A percentile compares a stretch with the other conserved stretches of the same genome.
phyloP scores from a whole-genome alignment of 2,113 vertebrate species.

The Macroglossus sobrinus region DNA sequence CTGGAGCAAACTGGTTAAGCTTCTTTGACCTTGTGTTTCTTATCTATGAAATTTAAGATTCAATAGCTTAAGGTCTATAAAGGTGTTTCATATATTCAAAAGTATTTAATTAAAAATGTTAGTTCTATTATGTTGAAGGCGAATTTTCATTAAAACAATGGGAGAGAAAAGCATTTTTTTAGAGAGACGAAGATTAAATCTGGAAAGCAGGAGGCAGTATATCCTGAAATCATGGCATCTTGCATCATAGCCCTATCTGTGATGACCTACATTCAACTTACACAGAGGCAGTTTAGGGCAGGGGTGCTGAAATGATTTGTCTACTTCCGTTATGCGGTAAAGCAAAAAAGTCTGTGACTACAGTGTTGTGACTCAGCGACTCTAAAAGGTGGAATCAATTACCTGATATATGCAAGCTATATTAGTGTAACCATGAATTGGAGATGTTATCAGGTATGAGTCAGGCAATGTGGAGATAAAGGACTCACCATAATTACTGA shows the following conservation, averaged over 20 bases:
- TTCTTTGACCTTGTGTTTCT: not conserved
- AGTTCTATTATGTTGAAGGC: not conserved
- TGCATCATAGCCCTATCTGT: not conserved
- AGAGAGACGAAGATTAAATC: not conserved
- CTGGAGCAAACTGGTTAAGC: not conserved
- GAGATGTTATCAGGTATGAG: slow-evolving; percentile 59
- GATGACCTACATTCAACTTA: slow-evolving; percentile 71
- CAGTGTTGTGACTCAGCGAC: slow-evolving; percentile 67
- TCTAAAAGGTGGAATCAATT: slow-evolving; percentile 56
- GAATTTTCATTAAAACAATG: slow-evolving; percentile 1
- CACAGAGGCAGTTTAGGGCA: slow-evolving; percentile 21
- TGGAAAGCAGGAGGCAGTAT: not conserved
- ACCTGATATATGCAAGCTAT: slow-evolving; percentile 20
- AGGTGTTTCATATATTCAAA: not conserved
- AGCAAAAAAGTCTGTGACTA: slow-evolving; percentile 32
- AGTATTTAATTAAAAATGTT: not conserved
- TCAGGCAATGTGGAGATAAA: slow-evolving; percentile 36
- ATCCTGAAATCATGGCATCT: not conserved
- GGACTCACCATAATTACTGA: not conserved
- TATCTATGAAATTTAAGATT: not conserved
- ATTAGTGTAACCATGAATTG: slow-evolving; percentile 29
- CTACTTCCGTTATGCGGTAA: slow-evolving; percentile 72
- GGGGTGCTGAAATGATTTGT: slow-evolving; percentile 59
- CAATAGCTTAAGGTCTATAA: not conserved
- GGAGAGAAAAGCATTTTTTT: not conserved